These are phyloP conservation scores for Prorops nasuta DNA, from an alignment of 1,140 invertebrate species.

Conservation along the genomic window DNA sequence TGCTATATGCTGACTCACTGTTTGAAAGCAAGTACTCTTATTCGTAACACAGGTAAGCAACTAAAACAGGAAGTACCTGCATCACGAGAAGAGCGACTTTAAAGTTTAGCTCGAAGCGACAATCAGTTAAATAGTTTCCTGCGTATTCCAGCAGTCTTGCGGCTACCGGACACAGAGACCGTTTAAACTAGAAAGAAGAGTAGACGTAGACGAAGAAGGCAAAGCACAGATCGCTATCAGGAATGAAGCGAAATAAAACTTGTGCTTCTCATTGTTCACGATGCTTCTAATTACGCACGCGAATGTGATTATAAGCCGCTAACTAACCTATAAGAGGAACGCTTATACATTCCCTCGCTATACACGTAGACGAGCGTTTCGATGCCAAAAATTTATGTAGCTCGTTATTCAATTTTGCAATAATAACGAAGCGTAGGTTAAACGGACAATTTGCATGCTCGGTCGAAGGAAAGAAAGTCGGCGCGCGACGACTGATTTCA, in stretches of 20 bases:
- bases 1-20: too few relatives aligned
- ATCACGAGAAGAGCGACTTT: slow-evolving; percentile 32
- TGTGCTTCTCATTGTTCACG: slow-evolving; percentile 50
- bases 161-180: slow-evolving; percentile 4
- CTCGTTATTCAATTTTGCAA: too few relatives aligned
- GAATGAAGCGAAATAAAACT: slow-evolving; percentile 54
- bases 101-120: slow-evolving; percentile 34
- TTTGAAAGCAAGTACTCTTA: too few relatives aligned
- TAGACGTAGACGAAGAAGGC: slow-evolving; percentile 19
- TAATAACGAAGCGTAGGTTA: too few relatives aligned
- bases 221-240: slow-evolving; percentile 31
- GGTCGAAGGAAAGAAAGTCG: too few relatives aligned
- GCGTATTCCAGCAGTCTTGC: slow-evolving; percentile 3
- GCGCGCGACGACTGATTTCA: too few relatives aligned
- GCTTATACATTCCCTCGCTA: too few relatives aligned
- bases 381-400: too few relatives aligned
- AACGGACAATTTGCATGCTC: too few relatives aligned
- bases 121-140: slow-evolving; percentile 40
- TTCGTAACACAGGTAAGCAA: slow-evolving; percentile 24
- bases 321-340: too few relatives aligned
- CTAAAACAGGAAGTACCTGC: slow-evolving; percentile 24
- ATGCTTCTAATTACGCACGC: slow-evolving; percentile 49
- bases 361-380: too few relatives aligned
- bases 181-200: not conserved
- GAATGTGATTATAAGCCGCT: too few relatives aligned